Percentiles rank a stretch among this genome's conserved stretches.
Evolutionary conservation across 2,113 vertebrate species (phyloP).

Genomic region (Chascanopsetta lugubris): DNA sequence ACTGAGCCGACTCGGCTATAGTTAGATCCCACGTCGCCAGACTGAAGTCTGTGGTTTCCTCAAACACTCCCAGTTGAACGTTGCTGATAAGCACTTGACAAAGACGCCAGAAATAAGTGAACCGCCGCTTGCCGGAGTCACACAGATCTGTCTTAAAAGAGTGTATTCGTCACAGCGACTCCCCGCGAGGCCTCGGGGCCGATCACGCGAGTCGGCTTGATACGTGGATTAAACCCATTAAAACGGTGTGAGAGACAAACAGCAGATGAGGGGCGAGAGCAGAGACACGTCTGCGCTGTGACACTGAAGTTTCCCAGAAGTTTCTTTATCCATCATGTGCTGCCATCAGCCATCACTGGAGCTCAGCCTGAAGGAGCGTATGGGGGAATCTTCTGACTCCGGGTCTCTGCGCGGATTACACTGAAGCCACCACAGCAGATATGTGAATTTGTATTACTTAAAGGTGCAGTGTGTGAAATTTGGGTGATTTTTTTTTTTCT

Average conservation of each 20-base stretch:
- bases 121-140: neutral
- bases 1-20: neutral
- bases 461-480: too few relatives aligned
- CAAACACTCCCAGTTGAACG: neutral
- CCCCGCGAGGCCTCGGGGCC: constrained; percentile 21
- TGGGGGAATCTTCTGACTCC: constrained; percentile 56
- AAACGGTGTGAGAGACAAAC: constrained; percentile 44
- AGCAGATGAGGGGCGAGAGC: constrained; percentile 32
- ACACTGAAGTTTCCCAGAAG: constrained; percentile 65
- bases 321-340: constrained; percentile 71
- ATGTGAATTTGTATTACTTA: neutral
- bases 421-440: constrained; percentile 17
- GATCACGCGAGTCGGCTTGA: constrained; percentile 16
- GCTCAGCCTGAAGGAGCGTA: constrained; percentile 58
- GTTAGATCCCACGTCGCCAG: too few relatives aligned
- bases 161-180: constrained; percentile 24
- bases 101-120: constrained; percentile 13
- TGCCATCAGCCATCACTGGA: constrained; percentile 66
- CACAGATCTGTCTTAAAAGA: constrained; percentile 17
- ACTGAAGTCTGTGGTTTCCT: too few relatives aligned
- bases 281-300: constrained; percentile 54
- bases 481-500: too few relatives aligned
- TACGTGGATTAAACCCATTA: constrained; percentile 50
- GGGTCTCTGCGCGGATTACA: constrained; percentile 30
- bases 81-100: neutral